These are phyloP conservation scores for Euzophera pinguis DNA, from an alignment of 2,888 invertebrate genomes.

Conservation along the genomic window DNA sequence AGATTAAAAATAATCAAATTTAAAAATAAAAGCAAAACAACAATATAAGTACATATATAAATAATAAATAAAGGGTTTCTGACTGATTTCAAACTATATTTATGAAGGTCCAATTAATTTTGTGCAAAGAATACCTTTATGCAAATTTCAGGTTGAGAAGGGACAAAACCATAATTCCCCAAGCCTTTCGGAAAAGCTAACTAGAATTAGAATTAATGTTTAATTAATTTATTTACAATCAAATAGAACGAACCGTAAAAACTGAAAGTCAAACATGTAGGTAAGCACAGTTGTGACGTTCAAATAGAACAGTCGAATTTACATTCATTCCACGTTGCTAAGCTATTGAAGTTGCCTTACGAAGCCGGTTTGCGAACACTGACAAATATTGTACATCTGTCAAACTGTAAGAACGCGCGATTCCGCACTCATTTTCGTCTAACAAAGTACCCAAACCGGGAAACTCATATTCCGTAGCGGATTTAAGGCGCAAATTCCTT, in stretches of 20 bases:
- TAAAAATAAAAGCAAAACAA: no score
- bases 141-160: no score
- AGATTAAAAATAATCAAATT: no score
- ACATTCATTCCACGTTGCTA: constrained; percentile 50
- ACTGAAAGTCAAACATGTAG: neutral
- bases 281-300: neutral
- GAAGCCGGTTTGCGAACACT: constrained; percentile 44
- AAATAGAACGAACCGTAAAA: neutral
- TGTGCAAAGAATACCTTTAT: no score
- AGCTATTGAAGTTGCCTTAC: constrained; percentile 56
- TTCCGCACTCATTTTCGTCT: constrained; percentile 26
- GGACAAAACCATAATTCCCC: no score
- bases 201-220: no score
- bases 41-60: no score
- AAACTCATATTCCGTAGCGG: neutral
- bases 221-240: neutral
- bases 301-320: constrained; percentile 37
- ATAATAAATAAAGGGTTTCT: no score
- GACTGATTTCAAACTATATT: no score
- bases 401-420: constrained; percentile 47
- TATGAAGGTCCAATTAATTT: no score
- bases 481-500: constrained; percentile 10
- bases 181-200: no score
- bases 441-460: constrained; percentile 20
- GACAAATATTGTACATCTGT: constrained; percentile 64